A percentile compares a stretch with the other conserved stretches of the same genome.
Conservation (phyloP, 2,797 vertebrate genomes). For the Acropternis orthonyx region DNA sequence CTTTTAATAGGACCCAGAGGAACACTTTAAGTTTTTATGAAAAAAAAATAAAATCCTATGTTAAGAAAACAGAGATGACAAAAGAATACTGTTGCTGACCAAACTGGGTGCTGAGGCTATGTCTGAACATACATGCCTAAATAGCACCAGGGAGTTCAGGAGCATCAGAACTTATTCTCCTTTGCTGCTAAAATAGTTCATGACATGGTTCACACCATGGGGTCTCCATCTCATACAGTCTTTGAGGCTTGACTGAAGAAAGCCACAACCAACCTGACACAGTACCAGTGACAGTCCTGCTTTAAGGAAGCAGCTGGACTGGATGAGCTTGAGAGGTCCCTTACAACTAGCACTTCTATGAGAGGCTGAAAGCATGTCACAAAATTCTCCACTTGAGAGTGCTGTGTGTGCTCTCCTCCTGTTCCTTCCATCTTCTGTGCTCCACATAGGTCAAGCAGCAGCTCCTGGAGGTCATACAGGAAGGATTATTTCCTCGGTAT, state of each 20-base stretch:
- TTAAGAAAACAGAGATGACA: background rate
- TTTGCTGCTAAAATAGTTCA: background rate
- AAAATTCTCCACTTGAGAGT: background rate
- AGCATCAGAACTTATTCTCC: background rate
- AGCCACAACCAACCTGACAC: background rate
- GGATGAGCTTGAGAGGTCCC: background rate
- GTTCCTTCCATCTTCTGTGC: background rate
- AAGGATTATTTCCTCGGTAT: constrained; percentile 19
- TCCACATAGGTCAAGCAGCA: constrained; percentile 4
- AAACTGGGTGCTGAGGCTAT: background rate
- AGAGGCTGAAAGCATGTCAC: background rate
- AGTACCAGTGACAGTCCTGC: background rate
- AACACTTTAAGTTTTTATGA: background rate
- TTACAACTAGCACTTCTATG: background rate
- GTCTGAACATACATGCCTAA: background rate
- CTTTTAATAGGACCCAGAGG: background rate
- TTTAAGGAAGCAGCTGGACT: background rate
- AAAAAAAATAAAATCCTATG: background rate
- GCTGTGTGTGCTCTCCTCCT: background rate
- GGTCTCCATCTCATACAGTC: background rate
- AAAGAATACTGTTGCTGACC: background rate
- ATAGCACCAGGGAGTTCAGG: background rate
- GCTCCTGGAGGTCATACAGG: constrained; percentile 26
- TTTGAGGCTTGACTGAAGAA: background rate
- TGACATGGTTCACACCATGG: background rate